phyloP scores from a whole-genome alignment of 2,797 vertebrate genomes.

The Tapera naevia region DNA sequence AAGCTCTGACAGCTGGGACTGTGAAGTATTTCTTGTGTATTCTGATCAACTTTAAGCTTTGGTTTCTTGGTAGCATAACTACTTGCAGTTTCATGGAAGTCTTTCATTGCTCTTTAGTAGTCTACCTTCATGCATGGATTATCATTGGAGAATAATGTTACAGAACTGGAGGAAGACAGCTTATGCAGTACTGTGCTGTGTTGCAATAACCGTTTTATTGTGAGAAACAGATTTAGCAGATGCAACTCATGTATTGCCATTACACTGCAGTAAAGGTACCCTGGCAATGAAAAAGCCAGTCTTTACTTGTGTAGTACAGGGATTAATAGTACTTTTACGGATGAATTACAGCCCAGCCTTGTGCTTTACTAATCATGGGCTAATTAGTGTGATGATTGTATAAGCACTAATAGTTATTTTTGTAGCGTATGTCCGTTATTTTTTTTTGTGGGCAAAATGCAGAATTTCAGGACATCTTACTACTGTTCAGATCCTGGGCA shows the following conservation, averaged over 20 bases:
- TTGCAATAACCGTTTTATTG: background rate
- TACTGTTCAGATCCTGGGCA: background rate
- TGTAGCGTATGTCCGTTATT: background rate
- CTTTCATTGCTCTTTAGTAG: background rate
- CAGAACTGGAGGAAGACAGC: background rate
- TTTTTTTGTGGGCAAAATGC: background rate
- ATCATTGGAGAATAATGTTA: background rate
- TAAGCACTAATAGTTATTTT: background rate
- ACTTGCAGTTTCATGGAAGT: background rate
- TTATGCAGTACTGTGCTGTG: background rate
- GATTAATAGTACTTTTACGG: background rate
- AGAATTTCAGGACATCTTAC: background rate
- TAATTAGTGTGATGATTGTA: background rate
- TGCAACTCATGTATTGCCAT: background rate
- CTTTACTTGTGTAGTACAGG: background rate
- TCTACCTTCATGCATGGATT: background rate
- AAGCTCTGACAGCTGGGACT: background rate
- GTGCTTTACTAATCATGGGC: background rate
- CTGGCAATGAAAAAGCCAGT: background rate
- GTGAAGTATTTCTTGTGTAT: background rate
- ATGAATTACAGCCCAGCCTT: background rate
- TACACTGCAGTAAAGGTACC: background rate
- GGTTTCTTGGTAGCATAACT: background rate
- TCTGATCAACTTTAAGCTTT: background rate
- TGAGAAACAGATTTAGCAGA: background rate